phyloP scores from a whole-genome alignment of 2,113 vertebrate genomes.

The Neofelis nebulosa region DNA sequence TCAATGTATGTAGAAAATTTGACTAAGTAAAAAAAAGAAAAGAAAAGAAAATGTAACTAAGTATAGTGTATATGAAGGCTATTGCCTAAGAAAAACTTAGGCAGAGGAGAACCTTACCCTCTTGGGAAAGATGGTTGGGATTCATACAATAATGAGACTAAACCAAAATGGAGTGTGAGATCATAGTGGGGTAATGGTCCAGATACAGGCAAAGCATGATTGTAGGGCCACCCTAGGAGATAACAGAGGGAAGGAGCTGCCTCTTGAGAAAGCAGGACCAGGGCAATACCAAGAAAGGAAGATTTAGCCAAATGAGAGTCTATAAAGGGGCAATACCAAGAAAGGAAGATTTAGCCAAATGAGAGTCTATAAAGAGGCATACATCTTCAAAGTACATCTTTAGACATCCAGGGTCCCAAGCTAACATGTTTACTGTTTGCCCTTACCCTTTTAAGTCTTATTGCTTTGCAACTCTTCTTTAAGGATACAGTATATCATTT shows the following conservation, averaged over 20 bases:
- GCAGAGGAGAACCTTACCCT: neutral
- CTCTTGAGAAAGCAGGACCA: neutral
- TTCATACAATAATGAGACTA: neutral
- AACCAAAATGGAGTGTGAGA: neutral
- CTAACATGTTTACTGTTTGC: neutral
- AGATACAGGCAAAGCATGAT: neutral
- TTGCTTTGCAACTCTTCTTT: neutral
- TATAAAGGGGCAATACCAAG: neutral
- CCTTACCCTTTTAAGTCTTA: neutral
- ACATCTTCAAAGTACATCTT: neutral
- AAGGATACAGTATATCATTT: neutral
- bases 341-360: neutral
- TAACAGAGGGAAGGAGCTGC: neutral
- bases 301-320: neutral
- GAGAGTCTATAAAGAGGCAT: neutral
- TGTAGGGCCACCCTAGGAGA: neutral
- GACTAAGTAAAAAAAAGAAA: neutral
- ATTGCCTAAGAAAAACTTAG: neutral
- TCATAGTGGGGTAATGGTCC: neutral
- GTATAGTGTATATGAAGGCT: neutral
- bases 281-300: neutral
- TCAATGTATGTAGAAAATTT: neutral
- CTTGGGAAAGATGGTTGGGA: neutral
- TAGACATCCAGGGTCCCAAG: neutral
- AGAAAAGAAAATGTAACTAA: neutral